These are phyloP conservation scores for Heliconius congener DNA, from an alignment of 1,140 invertebrate species.

Conservation along the genomic window DNA sequence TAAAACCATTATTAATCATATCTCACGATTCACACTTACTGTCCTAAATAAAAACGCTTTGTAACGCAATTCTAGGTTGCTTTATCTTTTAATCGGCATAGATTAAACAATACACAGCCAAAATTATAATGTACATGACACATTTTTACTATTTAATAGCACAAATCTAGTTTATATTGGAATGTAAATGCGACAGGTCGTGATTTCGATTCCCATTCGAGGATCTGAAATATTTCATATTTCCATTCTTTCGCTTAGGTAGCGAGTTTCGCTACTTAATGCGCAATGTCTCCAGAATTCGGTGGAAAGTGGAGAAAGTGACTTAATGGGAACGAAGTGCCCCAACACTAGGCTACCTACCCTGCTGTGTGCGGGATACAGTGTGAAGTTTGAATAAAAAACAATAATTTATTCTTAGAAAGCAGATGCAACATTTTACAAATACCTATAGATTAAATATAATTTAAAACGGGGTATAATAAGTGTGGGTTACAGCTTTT, in stretches of 20 bases:
- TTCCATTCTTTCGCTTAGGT: too few relatives aligned
- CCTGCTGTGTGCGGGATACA: too few relatives aligned
- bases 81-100: conserved; percentile 12
- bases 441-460: neutral
- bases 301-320: too few relatives aligned
- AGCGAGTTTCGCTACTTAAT: too few relatives aligned
- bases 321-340: too few relatives aligned
- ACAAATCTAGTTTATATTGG: neutral
- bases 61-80: conserved; percentile 5
- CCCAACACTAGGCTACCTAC: too few relatives aligned
- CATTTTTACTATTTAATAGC: neutral
- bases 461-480: conserved; percentile 21
- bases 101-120: conserved; percentile 16
- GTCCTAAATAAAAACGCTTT: conserved; percentile 3
- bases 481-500: conserved; percentile 20
- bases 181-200: too few relatives aligned
- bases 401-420: neutral
- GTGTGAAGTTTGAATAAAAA: too few relatives aligned
- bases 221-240: too few relatives aligned
- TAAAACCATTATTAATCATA: neutral
- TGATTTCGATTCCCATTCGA: too few relatives aligned
- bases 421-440: neutral
- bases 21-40: neutral
- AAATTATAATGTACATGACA: neutral
- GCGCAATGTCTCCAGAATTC: too few relatives aligned